Evolutionary conservation across 2,113 vertebrate species (phyloP).

Genomic region (Salvelinus fontinalis): DNA sequence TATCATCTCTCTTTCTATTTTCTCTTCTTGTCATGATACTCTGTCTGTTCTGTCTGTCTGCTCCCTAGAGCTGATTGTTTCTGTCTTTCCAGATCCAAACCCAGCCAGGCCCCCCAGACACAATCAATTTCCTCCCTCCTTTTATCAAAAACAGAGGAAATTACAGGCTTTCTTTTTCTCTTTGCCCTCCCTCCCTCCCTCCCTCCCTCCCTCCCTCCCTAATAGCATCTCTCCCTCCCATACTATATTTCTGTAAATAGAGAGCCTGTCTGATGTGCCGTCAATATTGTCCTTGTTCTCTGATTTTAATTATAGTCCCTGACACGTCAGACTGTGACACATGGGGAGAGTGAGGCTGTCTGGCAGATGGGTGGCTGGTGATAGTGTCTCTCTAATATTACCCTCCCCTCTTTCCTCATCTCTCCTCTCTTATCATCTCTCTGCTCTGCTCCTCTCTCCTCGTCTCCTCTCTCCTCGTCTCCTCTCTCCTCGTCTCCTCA

Average conservation of each 20-base stretch:
- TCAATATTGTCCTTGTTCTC: not conserved
- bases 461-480: not conserved
- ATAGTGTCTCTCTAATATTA: not conserved
- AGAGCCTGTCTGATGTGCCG: not conserved
- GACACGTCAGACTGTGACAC: conserved; percentile 1
- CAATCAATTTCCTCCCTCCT: conserved; percentile 9
- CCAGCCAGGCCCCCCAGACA: not conserved
- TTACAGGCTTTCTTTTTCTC: not conserved
- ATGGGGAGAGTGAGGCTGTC: not conserved
- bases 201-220: not conserved
- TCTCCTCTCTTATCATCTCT: not conserved
- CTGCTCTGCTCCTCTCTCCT: not conserved
- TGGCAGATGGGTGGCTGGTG: not conserved
- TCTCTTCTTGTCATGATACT: no score
- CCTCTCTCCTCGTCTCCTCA: not conserved
- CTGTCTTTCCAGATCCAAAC: no score
- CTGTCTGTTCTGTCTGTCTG: not conserved
- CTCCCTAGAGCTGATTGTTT: conserved; percentile 2
- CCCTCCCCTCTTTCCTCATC: not conserved
- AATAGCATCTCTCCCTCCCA: not conserved
- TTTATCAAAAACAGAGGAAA: not conserved
- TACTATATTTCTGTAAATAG: not conserved
- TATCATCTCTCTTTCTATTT: not conserved
- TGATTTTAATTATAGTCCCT: conserved; percentile 2
- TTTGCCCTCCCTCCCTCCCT: not conserved